Conservation (phyloP, 2,888 invertebrate species). For the Cosmia pyralina region DNA sequence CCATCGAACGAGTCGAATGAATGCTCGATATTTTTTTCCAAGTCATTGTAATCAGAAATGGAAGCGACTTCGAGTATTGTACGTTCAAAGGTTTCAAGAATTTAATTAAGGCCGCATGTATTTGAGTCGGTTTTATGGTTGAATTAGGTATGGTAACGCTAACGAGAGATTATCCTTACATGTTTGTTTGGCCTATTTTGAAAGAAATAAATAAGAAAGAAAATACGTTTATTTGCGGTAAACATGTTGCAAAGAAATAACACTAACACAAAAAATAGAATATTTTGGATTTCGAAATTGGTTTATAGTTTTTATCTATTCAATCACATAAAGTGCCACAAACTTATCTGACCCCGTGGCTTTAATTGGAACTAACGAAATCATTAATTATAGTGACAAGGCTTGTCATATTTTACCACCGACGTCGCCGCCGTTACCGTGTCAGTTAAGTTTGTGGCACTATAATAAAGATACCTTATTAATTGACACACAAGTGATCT, state of each 20-base stretch:
- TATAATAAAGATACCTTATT: neutral
- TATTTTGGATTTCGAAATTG: neutral
- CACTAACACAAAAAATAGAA: too few relatives aligned
- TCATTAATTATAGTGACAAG: too few relatives aligned
- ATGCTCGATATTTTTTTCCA: slow-evolving; percentile 55
- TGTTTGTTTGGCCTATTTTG: neutral
- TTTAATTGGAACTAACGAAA: too few relatives aligned
- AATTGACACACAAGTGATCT: neutral
- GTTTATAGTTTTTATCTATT: neutral
- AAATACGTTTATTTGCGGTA: too few relatives aligned
- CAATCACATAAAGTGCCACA: too few relatives aligned
- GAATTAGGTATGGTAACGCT: neutral
- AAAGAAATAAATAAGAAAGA: too few relatives aligned
- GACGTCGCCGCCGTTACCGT: too few relatives aligned
- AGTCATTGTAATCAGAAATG: slow-evolving; percentile 69
- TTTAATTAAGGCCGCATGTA: slow-evolving; percentile 72
- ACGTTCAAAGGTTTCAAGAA: slow-evolving; percentile 69
- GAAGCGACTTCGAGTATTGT: slow-evolving; percentile 57
- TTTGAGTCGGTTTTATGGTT: slow-evolving; percentile 43
- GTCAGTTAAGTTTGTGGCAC: too few relatives aligned
- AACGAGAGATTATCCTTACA: slow-evolving; percentile 11
- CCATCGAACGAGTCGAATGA: slow-evolving; percentile 48
- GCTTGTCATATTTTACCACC: too few relatives aligned
- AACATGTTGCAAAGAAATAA: too few relatives aligned
- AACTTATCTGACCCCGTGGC: too few relatives aligned